Conservation (phyloP, 2,888 invertebrate genomes). For the Pachycephus smyrnensis region DNA sequence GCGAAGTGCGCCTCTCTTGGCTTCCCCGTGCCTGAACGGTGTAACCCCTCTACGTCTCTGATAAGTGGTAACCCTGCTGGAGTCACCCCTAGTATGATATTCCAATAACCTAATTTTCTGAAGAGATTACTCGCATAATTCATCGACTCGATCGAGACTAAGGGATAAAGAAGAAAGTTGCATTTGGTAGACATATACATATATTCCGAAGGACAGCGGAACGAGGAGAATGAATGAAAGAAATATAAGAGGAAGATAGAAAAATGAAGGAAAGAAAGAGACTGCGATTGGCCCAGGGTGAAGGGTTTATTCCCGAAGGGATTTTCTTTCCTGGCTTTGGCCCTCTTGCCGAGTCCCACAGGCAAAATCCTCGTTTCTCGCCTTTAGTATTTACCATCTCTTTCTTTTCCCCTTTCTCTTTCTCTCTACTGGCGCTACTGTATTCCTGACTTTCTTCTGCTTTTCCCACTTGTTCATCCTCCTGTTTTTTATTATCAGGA, state of each 20-base stretch:
- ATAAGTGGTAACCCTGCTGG: constrained; percentile 10
- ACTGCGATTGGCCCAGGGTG: constrained; percentile 12
- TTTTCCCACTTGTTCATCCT: neutral
- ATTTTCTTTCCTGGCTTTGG: neutral
- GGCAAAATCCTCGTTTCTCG: neutral
- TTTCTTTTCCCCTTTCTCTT: neutral
- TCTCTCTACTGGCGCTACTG: neutral
- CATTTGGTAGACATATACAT: neutral
- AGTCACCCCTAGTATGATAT: constrained; percentile 28
- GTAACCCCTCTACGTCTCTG: neutral
- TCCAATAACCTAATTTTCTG: constrained; percentile 45
- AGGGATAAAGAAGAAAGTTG: neutral
- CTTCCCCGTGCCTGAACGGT: neutral
- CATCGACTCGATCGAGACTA: constrained; percentile 7
- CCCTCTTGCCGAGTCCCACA: neutral
- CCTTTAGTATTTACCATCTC: neutral
- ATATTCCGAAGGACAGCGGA: neutral
- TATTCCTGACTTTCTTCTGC: neutral
- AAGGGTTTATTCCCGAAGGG: constrained; percentile 5
- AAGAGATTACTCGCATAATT: constrained; percentile 49
- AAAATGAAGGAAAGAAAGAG: constrained; percentile 58
- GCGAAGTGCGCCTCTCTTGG: neutral
- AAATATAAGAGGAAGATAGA: constrained; percentile 33
- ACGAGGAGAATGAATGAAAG: neutral
- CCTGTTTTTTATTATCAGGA: neutral